Base-by-base conservation (phyloP, 2,797 vertebrate genomes). In the Enteromius treurensis region DNA sequence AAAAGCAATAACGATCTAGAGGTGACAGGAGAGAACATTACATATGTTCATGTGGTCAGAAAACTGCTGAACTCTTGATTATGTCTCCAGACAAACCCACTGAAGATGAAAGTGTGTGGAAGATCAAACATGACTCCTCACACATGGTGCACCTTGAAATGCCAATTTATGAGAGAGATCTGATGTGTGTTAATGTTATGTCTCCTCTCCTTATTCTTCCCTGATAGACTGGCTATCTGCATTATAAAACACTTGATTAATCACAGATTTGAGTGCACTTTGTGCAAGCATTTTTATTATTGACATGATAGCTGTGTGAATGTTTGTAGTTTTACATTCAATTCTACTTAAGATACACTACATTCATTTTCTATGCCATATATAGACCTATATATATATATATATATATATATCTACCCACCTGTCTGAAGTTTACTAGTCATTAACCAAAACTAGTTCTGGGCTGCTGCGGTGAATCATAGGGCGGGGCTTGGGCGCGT, bases 381-480 rank as follows among this genome's bases (percentile, higher is more conserved):
- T 53, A 7, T 37, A 37, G 34, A 6, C 34, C 2, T n/a, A n/a
- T n/a, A n/a, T n/a, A n/a, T n/a, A n/a, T n/a, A n/a, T n/a, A n/a
- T n/a, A n/a, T 37, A 37, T 7, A 37, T 37, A 37, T 6, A 37
- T 37, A 37, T 7, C 62, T 70, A 45, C 42, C 23, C 69, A 71
- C 45, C 42, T 70, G n/a, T 47, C 21, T 70, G 21, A n/a, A 70
- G 14, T 17, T 26, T 29, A 71, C 45, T 23, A 19, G 69, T 71
- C 45, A 11, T 51, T 75, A 34, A n/a, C 71, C 45, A 37, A 19
- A 53, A n/a, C 71, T 75, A 15, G 13, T 37, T 8, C 19, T 11
- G 73, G 26, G 21, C 26, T 42, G 23, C 68, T 74, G 79, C 70
- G 15, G 80, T 51, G 42, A 73, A 58, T 55, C 65, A 69, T 4